Evolutionary conservation across 2,113 vertebrate species (phyloP), one percentile per base, ranked within the genome.

Genomic region (Turnix velox): DNA sequence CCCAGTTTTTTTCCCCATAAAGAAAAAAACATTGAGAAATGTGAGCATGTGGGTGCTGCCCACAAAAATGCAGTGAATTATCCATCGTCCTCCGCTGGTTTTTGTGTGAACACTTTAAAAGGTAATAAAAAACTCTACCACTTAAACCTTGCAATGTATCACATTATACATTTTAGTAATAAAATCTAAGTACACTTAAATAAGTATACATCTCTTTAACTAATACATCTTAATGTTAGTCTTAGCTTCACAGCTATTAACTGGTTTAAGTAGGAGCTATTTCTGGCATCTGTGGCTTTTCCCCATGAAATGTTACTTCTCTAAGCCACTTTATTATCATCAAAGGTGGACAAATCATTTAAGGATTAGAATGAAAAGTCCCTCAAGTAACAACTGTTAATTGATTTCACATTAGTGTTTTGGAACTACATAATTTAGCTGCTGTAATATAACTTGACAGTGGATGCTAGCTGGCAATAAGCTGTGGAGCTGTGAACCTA

Each of bases 41-140:
- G 37, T 77, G 88, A 96, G 91, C 93, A 73, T 97, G 97, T 97
- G 96, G 93, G 94, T 97, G 84, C 96, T 96, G 88, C 94, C 96
- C 96, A 96, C 97, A 97, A 96, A 96, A 97, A 96, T 96, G 95
- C 63, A 92, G 51, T 89, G 93, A 94, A 97, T 96, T 96, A 95
- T 90, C 62, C 87, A 57, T 95, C 77, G 49, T 96, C 96, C 96
- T 95, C 59, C 59, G 58, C 82, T 96, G 81, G 75, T 89, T 58
- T 87, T 58, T 57, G 59, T 86, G 90, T 91, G 91, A 90, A 92
- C 89, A 61, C 55, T 97, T 97, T 95, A 92, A 97, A 97, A 96
- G 87, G 91, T 96, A 96, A 95, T 97, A 94, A 96, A 96, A 91
- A 93, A 52, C 61, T 22, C 51, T 68, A 30, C 59, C 55, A 76